These are phyloP conservation scores for Holotrichia oblita DNA, from an alignment of 1,140 invertebrate species.

Conservation along the genomic window DNA sequence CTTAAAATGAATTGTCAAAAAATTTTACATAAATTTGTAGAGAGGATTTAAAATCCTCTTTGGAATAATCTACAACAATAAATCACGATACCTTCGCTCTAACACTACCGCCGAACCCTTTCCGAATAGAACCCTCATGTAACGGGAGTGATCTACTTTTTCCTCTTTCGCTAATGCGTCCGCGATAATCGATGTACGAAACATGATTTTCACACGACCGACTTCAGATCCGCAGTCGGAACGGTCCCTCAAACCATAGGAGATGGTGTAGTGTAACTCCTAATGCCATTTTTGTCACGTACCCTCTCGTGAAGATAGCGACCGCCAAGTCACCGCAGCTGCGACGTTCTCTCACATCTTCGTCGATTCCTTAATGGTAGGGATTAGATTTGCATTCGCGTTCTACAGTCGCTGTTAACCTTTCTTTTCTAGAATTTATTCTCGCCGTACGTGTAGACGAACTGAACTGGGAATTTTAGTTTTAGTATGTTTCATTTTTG, in stretches of 20 bases:
- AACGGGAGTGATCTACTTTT: background rate
- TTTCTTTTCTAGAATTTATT: background rate
- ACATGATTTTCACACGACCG: conserved; percentile 15
- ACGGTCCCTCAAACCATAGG: background rate
- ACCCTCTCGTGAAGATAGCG: background rate
- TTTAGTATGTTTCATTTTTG: no score
- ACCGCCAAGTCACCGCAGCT: background rate
- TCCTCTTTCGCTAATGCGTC: background rate
- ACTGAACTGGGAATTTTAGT: no score
- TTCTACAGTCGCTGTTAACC: background rate
- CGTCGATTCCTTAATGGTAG: conserved; percentile 11
- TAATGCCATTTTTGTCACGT: conserved; percentile 20
- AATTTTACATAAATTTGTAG: no score
- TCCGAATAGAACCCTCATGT: background rate
- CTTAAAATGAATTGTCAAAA: no score
- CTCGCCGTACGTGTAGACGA: no score
- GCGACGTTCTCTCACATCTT: background rate
- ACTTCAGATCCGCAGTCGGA: background rate
- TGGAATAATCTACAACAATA: background rate
- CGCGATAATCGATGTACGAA: conserved; percentile 1
- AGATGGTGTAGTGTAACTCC: background rate
- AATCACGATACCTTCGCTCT: background rate
- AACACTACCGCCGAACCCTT: background rate
- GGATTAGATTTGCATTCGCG: conserved; percentile 11
- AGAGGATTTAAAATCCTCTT: no score